A percentile compares a stretch with the other conserved stretches of the same genome.
phyloP scores from a whole-genome alignment of 2,113 vertebrate species.

The Pygoscelis antarcticus region DNA sequence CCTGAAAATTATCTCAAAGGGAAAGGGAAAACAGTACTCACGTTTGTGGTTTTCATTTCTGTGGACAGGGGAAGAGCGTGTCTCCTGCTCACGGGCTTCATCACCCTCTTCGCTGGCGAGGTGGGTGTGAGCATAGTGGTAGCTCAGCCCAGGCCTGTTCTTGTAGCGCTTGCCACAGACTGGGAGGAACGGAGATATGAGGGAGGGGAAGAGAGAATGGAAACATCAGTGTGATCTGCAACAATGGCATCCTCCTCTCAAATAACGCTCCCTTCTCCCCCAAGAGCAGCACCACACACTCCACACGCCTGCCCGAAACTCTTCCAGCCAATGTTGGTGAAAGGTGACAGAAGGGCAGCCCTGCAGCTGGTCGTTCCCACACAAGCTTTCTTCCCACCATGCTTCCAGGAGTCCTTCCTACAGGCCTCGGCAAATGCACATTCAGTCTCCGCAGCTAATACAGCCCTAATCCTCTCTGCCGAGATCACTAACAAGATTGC shows the following conservation, averaged over 20 bases:
- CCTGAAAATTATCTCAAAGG: not conserved
- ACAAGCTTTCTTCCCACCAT: not conserved
- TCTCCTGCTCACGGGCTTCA: slow-evolving; percentile 85
- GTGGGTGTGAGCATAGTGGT: slow-evolving; percentile 94
- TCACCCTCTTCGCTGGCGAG: slow-evolving; percentile 88
- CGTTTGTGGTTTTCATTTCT: slow-evolving; percentile 91
- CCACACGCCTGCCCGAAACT: not conserved
- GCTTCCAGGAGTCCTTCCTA: not conserved
- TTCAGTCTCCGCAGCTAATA: not conserved
- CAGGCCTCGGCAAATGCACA: not conserved
- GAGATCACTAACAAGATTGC: not conserved
- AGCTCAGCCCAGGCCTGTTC: slow-evolving; percentile 94
- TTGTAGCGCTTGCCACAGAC: slow-evolving; percentile 96
- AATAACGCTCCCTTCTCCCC: not conserved
- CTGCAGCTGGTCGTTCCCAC: not conserved
- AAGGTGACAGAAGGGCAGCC: not conserved
- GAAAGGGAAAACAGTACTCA: slow-evolving; percentile 75
- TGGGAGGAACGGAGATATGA: slow-evolving; percentile 65
- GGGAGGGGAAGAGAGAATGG: not conserved
- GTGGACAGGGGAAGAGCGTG: slow-evolving; percentile 80
- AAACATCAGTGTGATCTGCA: slow-evolving; percentile 21
- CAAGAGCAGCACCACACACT: not conserved
- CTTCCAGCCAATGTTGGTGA: rapidly evolving
- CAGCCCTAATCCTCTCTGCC: not conserved
- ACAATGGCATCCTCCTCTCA: not conserved